Evolutionary conservation across 2,113 vertebrate genomes (phyloP), one percentile per base, ranked within the genome.

Genomic region (Periophthalmus modestus): DNA sequence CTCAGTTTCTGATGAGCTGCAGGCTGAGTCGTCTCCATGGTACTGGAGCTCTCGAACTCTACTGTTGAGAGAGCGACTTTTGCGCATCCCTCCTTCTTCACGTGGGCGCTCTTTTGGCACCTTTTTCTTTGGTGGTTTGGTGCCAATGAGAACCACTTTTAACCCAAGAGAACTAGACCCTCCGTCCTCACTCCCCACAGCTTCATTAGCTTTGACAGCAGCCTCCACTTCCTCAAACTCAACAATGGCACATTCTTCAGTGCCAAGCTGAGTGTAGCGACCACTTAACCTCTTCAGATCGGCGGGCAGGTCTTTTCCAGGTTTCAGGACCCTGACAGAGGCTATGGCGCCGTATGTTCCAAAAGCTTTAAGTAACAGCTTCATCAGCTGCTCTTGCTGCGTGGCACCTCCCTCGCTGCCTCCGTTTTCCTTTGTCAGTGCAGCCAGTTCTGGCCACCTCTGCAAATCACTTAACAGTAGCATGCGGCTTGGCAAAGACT

Each of bases 141-240:
- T 95, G 13, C 96, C 97, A 33, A 99, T 97, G 72, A 98, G 92
- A 48, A 97, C 88, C 33, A 97, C 95, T 73, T 95, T 98, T 88
- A 98, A 90, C 63, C 92, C 88, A 0, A 90, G 88, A 0, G 75
- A 70, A 21, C 91, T 77, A 14, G 93, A 89, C 9, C 85, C 87
- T 2, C 91, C 94, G 0, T 94, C 92, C 66, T 93, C 92, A 0
- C 85, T 33, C 13, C 89, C 85, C 71, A 95, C 93, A 7, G 93
- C 94, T 34, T 97, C 95, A 0, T 98, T 96, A 71, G 98, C 98
- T 71, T 71, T 95, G 2, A 98, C 76, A 0, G 98, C 97, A 0
- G 96, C 96, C 16, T 97, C 97, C 46, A 99, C 95, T 85, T 99
- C 97, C 89, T 99, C 98, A 3, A 97, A 99, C 81, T 99, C 97